Evolutionary conservation across 2,888 invertebrate genomes (phyloP).

Genomic region (Cacoxenus indagator): DNA sequence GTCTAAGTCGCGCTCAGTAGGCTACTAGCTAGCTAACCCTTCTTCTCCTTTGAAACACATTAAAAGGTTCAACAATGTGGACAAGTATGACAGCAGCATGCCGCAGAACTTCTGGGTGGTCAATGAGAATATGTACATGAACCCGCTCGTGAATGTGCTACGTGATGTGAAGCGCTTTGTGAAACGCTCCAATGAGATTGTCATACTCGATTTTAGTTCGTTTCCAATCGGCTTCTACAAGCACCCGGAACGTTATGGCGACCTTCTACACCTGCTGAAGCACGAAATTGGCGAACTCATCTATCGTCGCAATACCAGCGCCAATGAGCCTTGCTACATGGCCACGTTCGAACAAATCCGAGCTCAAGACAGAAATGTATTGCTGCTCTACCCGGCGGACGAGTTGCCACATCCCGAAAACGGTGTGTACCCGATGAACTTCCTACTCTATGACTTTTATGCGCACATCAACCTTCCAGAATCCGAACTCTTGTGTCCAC

Average conservation of each 20-base stretch:
- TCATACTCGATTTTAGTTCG: constrained; percentile 86
- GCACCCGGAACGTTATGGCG: constrained; percentile 71
- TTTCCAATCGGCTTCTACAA: constrained; percentile 75
- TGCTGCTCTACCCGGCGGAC: constrained; percentile 73
- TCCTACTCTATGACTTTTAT: neutral
- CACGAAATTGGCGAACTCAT: constrained; percentile 73
- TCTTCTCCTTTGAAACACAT: too few species aligned
- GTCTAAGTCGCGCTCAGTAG: constrained; percentile 52
- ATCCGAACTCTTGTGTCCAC: constrained; percentile 61
- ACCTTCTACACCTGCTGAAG: constrained; percentile 72
- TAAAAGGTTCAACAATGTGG: constrained; percentile 49
- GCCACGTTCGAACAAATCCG: constrained; percentile 75
- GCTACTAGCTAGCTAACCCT: neutral
- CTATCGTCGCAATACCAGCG: constrained; percentile 52
- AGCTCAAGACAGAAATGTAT: constrained; percentile 73
- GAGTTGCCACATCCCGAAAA: constrained; percentile 65
- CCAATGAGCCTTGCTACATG: constrained; percentile 65
- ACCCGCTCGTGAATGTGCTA: constrained; percentile 78
- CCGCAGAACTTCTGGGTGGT: constrained; percentile 64
- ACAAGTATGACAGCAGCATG: constrained; percentile 37
- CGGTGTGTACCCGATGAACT: constrained; percentile 60
- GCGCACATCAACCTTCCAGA: constrained; percentile 42
- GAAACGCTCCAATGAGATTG: constrained; percentile 78
- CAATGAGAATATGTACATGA: constrained; percentile 71
- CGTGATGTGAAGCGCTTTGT: constrained; percentile 80